Conservation (phyloP, 2,113 vertebrate species). For the Crotalus tigris region DNA sequence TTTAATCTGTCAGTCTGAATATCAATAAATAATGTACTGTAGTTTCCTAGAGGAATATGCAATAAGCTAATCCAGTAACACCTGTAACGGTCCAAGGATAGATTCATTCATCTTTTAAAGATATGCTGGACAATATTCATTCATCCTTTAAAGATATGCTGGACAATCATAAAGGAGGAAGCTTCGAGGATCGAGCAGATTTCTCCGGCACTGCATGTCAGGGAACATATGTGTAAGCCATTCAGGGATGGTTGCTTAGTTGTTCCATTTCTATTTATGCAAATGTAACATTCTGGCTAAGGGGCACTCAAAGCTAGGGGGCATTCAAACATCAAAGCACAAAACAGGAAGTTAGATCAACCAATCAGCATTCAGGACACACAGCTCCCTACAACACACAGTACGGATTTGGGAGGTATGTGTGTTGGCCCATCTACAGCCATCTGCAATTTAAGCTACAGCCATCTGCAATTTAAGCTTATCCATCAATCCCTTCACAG, state of each 20-base stretch:
- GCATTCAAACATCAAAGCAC: background rate
- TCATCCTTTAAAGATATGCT: background rate
- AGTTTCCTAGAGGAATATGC: background rate
- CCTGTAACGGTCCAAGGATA: background rate
- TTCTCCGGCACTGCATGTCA: background rate
- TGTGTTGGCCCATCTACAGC: background rate
- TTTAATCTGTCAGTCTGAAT: background rate
- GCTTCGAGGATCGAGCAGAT: background rate
- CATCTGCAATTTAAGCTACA: background rate
- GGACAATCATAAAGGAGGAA: background rate
- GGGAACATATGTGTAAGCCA: background rate
- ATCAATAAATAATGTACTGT: background rate
- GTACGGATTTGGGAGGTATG: background rate
- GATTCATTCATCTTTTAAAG: background rate
- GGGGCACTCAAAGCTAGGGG: background rate
- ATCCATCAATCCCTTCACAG: background rate
- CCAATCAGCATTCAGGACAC: background rate
- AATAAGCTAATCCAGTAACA: background rate
- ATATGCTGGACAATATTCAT: background rate
- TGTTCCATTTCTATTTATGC: background rate
- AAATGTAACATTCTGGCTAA: background rate
- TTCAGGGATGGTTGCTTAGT: background rate
- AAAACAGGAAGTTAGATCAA: background rate
- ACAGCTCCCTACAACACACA: background rate
- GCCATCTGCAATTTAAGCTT: background rate